Evolutionary conservation across 2,888 invertebrate species (phyloP), one percentile per base, ranked within the genome.

Genomic region (Epistrophe grossulariae): DNA sequence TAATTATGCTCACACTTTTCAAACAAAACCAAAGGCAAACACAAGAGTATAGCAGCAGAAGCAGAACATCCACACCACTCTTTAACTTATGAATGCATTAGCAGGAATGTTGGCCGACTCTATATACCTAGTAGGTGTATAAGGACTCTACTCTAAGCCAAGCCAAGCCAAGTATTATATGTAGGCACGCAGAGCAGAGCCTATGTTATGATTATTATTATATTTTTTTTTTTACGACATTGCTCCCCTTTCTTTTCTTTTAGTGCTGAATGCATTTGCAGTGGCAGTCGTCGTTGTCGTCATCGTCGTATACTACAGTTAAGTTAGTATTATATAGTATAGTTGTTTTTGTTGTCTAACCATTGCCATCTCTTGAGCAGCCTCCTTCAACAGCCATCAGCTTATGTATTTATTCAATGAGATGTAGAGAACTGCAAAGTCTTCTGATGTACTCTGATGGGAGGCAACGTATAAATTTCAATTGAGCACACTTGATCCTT

Each of bases 401-500:
- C 70, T 74, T 74, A 70, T 71, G 71, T 84, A 76, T 80, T 81
- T 84, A 77, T 72, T 81, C 71, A 48, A 77, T 55, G 48, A 62
- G 68, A 60, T 35, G 55, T 24, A 52, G 73, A 62, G 60, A 55
- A 59, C 52, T 71, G 31, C 62, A 24, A 78, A 72, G 68, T 77
- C 17, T n/a, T n/a, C 17, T 24, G 60, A 4, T 24, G 59, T 55
- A 35, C 35, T 59, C 1, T 17, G 59, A 4, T 15, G 15, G 55
- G 6, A 24, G 52, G 73, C 24, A 24, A 24, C 68, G 50, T 82
- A 85, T 85, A 85, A 73, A 84, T 85, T 85, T 85, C 82, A 85
- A 82, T 85, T 85, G 73, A 78, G 85, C 82, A 74, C 82, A 82
- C 82, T 85, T 82, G 72, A 81, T 85, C 78, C 78, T 59, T 62